Base-by-base conservation (phyloP, 2,888 invertebrate species). In the Brachyptera risi region DNA sequence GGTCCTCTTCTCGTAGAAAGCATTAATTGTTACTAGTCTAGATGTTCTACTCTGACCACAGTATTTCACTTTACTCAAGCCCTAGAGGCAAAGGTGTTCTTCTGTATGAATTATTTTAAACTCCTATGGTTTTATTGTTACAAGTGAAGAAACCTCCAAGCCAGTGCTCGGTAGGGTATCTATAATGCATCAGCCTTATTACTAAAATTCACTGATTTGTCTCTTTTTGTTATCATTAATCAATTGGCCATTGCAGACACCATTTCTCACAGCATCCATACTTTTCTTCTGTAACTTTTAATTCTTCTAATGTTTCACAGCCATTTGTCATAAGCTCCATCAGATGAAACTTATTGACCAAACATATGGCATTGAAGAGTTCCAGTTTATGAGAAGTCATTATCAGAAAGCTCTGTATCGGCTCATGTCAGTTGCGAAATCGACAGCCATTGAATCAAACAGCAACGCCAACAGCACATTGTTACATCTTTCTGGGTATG, bases 341-440 rank as follows among this genome's bases (percentile, higher is more conserved):
- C 79, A 83, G 66, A 84, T 87, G 83, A 81, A 84, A 59, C 73
- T 88, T 13, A 85, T 89, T 58, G 87, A 88, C 68, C 79, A 83
- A 69, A 86, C 87, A 1, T 88, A 86, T 67, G 78, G 80, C 3
- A 82, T 84, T 80, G 80, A 80, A 38, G 87, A 88, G 71, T 86
- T 87, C 69, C 86, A 88, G 70, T 80, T 80, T 0, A 82, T 88
- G 76, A 76, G 88, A 60, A 80, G 80, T 66, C 84, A 85, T 69
- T 88, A 87, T 70, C 85, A 86, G 72, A 74, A 80, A 67, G 86
- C 86, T 0, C 72, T 88, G 1, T 83, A 83, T 69, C 83, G 83
- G 65, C 73, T 88, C 4, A 79, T 88, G 0, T 77, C 79, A 11
- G 80, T 83, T 13, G 82, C 85, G 0, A 80, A 78, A 66, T 56